phyloP scores from a whole-genome alignment of 2,113 vertebrate species.

The Prionailurus viverrinus region DNA sequence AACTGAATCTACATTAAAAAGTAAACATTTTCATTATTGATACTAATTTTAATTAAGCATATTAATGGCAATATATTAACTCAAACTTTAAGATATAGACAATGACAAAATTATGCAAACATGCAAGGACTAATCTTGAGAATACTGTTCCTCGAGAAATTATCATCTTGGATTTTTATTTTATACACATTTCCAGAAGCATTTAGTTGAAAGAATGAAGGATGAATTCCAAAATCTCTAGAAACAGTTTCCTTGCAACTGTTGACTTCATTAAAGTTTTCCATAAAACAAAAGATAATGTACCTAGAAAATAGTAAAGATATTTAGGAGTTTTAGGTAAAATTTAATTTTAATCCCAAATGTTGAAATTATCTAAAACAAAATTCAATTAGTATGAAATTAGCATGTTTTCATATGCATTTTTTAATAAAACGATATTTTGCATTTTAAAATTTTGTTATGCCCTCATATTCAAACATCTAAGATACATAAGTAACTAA shows the following conservation, averaged over 20 bases:
- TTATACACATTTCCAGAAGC: slow-evolving; percentile 20
- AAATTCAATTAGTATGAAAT: neutral
- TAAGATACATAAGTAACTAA: neutral
- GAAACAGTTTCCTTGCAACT: slow-evolving; percentile 31
- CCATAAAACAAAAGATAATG: neutral
- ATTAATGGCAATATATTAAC: neutral
- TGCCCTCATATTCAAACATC: neutral
- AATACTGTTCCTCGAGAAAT: neutral
- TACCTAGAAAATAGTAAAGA: slow-evolving; percentile 11
- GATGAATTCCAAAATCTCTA: slow-evolving; percentile 8
- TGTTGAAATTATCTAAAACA: neutral
- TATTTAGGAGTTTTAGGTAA: neutral
- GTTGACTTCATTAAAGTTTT: slow-evolving; percentile 3
- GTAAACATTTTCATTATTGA: neutral
- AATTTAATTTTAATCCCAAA: neutral
- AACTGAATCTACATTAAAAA: neutral
- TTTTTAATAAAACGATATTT: neutral
- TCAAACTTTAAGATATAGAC: neutral
- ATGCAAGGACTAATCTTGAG: neutral
- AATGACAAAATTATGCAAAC: slow-evolving; percentile 28
- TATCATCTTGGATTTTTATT: neutral
- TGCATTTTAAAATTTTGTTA: neutral
- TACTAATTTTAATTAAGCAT: neutral
- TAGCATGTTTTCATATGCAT: neutral
- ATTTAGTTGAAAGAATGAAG: slow-evolving; percentile 24